These are phyloP conservation scores for Marronus borbonicus DNA, from an alignment of 2,888 invertebrate species.

Conservation along the genomic window DNA sequence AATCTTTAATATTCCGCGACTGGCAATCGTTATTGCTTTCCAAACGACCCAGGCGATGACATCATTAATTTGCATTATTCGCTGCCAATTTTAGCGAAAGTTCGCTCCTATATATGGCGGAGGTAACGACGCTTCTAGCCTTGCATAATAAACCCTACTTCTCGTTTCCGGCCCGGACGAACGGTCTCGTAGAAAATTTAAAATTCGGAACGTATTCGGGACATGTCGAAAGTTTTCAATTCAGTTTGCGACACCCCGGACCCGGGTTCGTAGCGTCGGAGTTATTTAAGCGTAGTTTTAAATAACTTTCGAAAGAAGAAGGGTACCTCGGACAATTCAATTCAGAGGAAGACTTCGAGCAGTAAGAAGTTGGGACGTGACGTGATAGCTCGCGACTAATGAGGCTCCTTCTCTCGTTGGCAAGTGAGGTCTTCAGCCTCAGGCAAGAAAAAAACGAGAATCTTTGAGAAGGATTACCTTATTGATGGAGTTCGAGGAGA, in stretches of 20 bases:
- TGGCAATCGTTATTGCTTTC: slow-evolving; percentile 26
- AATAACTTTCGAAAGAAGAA: slow-evolving; percentile 1
- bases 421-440: no score
- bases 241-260: slow-evolving; percentile 14
- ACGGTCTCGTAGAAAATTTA: slow-evolving; percentile 3
- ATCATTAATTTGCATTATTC: slow-evolving; percentile 44
- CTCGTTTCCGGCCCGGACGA: neutral
- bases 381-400: neutral
- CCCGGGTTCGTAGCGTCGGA: neutral
- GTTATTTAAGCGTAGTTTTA: slow-evolving; percentile 19
- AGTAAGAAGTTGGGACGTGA: neutral
- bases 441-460: no score
- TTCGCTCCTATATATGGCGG: neutral
- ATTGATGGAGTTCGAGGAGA: no score
- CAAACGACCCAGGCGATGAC: slow-evolving; percentile 30
- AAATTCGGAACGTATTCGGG: slow-evolving; percentile 12
- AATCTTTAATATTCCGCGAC: slow-evolving; percentile 34
- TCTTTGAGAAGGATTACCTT: no score
- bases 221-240: slow-evolving; percentile 16
- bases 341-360: neutral
- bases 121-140: neutral
- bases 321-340: slow-evolving; percentile 8
- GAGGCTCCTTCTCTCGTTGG: no score
- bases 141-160: neutral
- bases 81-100: neutral